Base-by-base conservation (phyloP, 2,888 invertebrate genomes). In the Nemoura dubitans region DNA sequence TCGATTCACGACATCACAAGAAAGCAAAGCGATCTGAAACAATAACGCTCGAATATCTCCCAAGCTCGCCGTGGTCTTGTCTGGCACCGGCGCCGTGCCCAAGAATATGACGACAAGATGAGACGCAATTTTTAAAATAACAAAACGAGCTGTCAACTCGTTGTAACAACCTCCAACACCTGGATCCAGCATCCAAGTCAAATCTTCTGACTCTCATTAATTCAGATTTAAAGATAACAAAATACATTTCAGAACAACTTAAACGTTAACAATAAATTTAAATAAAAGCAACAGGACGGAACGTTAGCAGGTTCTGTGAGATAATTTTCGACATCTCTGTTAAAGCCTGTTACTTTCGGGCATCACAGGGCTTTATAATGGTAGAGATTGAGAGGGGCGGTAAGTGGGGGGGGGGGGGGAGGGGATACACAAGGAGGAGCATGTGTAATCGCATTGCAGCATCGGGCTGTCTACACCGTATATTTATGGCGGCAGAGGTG, bases 291-390 rank as follows among this genome's bases (percentile, higher is more conserved):
- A 81, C 29, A 81, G 81, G 81, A 29, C 28, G 81, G 81, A 81
- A 81, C 28, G 81, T 30, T 81, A 30, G 81, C 81, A 81, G 81
- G 29, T 81, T 81, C 29, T 29, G 28, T 28, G 81, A 81, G 28
- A 81, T 81, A 81, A 81, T 81, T 81, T 78, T 81, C 81, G 30
- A 81, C 81, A 81, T 81, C 81, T 81, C 81, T 81, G 81, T 81
- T 81, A 81, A n/a, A 29, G 28, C 7, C 0, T 6, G 81, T 27
- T 26, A 0, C 14, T 26, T 26, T 78, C 30, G 30, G 81, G 36
- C 28, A 42, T 16, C 7, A 78, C 21, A 21, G 6, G 77, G 78
- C 27, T n/a, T 36, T 78, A n/a, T 78, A n/a, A 78, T 78, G 78
- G 29, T 78, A n/a, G 27, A 6, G 78, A 26, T 78, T 5, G 78